Evolutionary conservation across 2,113 vertebrate species (phyloP).

Genomic region (Callipepla squamata): DNA sequence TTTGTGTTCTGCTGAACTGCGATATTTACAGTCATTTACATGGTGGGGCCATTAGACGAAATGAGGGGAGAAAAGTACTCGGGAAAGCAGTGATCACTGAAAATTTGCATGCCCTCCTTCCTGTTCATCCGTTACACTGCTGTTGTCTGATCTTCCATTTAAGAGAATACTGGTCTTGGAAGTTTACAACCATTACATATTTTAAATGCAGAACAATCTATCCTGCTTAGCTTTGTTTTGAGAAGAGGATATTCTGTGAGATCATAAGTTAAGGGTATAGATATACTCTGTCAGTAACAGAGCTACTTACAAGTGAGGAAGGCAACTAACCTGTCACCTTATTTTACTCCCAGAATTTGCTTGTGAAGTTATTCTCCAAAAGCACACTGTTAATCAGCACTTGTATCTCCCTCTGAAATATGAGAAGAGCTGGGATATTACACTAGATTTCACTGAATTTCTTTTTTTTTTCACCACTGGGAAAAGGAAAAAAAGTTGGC

Average conservation of each 20-base stretch:
- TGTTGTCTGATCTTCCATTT: background rate
- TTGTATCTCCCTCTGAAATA: background rate
- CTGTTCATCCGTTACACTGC: background rate
- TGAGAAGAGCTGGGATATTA: background rate
- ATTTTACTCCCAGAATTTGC: background rate
- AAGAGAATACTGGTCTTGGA: background rate
- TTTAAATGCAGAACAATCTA: background rate
- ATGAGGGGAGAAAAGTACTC: background rate
- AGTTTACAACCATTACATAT: background rate
- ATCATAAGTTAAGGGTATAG: background rate
- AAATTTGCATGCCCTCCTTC: background rate
- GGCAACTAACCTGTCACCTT: background rate
- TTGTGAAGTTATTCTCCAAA: background rate
- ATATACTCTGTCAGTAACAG: background rate
- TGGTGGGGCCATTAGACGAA: background rate
- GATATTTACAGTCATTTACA: background rate
- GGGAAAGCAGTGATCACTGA: background rate
- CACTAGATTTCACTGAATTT: background rate
- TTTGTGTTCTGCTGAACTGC: background rate
- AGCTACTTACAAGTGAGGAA: background rate
- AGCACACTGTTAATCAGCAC: background rate
- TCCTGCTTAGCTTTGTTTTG: background rate
- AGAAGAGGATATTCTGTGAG: background rate
- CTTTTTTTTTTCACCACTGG: background rate
- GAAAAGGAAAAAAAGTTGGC: conserved; percentile 59